These are phyloP conservation scores for Gymnocheta viridis DNA, from an alignment of 2,888 invertebrate genomes.

Conservation along the genomic window DNA sequence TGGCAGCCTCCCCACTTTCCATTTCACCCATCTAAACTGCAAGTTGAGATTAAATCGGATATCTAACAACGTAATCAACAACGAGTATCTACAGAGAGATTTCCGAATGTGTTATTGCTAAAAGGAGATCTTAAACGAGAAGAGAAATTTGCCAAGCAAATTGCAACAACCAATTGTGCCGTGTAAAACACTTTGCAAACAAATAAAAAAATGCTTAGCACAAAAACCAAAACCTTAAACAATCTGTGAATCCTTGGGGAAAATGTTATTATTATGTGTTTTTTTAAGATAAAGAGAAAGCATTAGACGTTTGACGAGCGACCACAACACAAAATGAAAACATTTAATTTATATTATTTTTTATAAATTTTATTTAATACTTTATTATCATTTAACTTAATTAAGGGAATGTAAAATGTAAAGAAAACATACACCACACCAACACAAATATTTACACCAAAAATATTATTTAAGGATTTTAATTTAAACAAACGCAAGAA, in stretches of 20 bases:
- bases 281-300: conserved; percentile 34
- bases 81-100: conserved; percentile 41
- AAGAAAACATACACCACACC: conserved; percentile 71
- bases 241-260: conserved; percentile 65
- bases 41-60: background rate
- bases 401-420: conserved; percentile 58
- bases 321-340: conserved; percentile 34
- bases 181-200: conserved; percentile 78
- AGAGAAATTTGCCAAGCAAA: conserved; percentile 71
- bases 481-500: conserved; percentile 25
- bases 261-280: conserved; percentile 38
- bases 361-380: conserved; percentile 51
- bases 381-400: conserved; percentile 61
- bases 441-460: conserved; percentile 81
- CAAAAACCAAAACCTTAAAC: conserved; percentile 51
- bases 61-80: conserved; percentile 27
- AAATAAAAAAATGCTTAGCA: conserved; percentile 57
- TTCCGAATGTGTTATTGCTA: conserved; percentile 23
- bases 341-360: conserved; percentile 43
- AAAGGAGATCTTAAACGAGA: conserved; percentile 29
- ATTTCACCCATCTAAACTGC: conserved; percentile 80
- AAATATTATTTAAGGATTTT: conserved; percentile 77
- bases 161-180: conserved; percentile 79
- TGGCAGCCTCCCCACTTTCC: conserved; percentile 79
- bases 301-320: conserved; percentile 35